These are phyloP conservation scores for Phyllopteryx taeniolatus DNA, from an alignment of 2,113 vertebrate genomes.

Conservation along the genomic window DNA sequence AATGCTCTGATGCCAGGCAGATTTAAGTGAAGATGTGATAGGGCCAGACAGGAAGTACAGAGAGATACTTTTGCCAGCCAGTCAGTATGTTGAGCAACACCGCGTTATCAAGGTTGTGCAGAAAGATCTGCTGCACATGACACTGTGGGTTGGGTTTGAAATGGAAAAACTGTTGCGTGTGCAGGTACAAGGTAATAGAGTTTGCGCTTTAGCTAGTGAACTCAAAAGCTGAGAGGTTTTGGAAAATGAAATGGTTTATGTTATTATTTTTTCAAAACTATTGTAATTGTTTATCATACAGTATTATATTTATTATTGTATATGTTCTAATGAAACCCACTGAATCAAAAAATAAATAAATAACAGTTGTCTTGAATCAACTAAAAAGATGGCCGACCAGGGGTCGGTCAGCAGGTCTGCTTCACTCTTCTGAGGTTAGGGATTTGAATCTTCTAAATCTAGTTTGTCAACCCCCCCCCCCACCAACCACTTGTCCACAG, in stretches of 20 bases:
- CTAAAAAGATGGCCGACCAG: too few relatives aligned
- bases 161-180: constrained; percentile 25
- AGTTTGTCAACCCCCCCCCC: too few relatives aligned
- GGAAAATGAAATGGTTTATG: background rate
- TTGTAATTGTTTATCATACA: too few relatives aligned
- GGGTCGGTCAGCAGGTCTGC: too few relatives aligned
- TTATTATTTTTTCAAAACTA: background rate
- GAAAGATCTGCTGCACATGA: constrained; percentile 48
- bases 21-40: constrained; percentile 60
- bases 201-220: background rate
- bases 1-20: constrained; percentile 27
- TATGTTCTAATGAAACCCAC: too few relatives aligned
- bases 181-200: background rate
- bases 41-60: constrained; percentile 41
- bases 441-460: too few relatives aligned
- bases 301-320: too few relatives aligned
- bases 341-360: too few relatives aligned
- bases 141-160: constrained; percentile 46
- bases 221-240: constrained; percentile 13
- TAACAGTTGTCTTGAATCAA: too few relatives aligned
- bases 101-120: constrained; percentile 55
- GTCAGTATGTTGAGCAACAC: constrained; percentile 47
- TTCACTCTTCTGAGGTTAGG: too few relatives aligned
- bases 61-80: constrained; percentile 39
- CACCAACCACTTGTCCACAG: too few relatives aligned